Conservation (phyloP, 1,140 invertebrate genomes). For the Drosophila busckii region DNA sequence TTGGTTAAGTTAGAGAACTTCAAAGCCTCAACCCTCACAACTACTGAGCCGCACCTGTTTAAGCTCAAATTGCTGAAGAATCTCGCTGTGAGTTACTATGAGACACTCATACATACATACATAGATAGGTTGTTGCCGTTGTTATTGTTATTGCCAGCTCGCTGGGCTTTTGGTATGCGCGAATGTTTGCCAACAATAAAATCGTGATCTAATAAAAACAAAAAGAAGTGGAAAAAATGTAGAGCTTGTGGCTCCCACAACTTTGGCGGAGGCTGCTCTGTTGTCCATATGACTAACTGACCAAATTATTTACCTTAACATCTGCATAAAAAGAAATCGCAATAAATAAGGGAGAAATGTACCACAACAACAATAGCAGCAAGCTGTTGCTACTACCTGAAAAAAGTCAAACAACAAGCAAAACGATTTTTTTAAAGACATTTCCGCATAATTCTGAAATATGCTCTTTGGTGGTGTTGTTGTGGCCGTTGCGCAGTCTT, state of each 20-base stretch:
- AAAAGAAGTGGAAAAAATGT: conserved; percentile 14
- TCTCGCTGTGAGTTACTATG: conserved; percentile 59
- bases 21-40: not conserved
- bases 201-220: conserved; percentile 70
- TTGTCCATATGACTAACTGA: conserved; percentile 55
- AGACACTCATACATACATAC: conserved; percentile 29
- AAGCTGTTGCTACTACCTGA: too few relatives aligned
- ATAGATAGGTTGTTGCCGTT: conserved; percentile 32
- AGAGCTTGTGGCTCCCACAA: conserved; percentile 13
- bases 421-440: conserved; percentile 43
- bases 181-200: conserved; percentile 71
- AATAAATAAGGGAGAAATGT: conserved; percentile 28
- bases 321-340: conserved; percentile 58
- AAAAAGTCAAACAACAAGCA: conserved; percentile 27
- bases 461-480: conserved; percentile 4
- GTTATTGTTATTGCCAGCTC: conserved; percentile 15
- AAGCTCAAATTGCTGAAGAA: conserved; percentile 51
- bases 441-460: conserved; percentile 69
- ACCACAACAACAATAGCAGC: conserved; percentile 20
- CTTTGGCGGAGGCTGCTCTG: conserved; percentile 7
- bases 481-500: conserved; percentile 9
- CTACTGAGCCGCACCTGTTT: conserved; percentile 34
- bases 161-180: conserved; percentile 54
- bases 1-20: too few relatives aligned
- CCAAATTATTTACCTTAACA: conserved; percentile 32